phyloP scores from a whole-genome alignment of 2,888 invertebrate species.

The Altica lythri region DNA sequence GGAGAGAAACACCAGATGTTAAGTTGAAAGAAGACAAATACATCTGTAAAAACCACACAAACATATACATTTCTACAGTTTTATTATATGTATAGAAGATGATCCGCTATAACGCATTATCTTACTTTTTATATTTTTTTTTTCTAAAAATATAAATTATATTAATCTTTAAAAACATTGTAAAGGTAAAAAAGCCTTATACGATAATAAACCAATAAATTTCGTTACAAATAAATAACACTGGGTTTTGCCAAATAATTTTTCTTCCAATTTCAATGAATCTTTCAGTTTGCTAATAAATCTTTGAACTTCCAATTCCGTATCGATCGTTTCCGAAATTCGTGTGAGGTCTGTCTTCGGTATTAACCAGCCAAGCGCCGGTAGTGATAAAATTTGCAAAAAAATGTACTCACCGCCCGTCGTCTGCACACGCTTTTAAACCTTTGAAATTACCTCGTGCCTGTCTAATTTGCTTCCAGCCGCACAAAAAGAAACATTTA shows the following conservation, averaged over 20 bases:
- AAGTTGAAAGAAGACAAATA: too few species aligned
- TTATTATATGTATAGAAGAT: too few species aligned
- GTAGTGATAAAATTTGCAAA: conserved; percentile 26
- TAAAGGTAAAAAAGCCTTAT: too few species aligned
- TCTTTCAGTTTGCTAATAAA: conserved; percentile 4
- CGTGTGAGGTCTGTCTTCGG: conserved; percentile 14
- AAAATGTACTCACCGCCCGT: conserved; percentile 21
- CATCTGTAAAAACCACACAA: too few species aligned
- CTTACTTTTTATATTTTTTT: too few species aligned
- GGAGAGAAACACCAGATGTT: too few species aligned
- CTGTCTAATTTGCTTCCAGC: conserved; percentile 36
- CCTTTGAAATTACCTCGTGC: conserved; percentile 37
- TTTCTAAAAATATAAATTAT: too few species aligned
- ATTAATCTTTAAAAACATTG: too few species aligned
- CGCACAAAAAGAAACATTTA: conserved; percentile 38
- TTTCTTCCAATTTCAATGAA: conserved; percentile 2
- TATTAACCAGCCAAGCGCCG: not conserved
- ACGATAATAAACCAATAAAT: too few species aligned
- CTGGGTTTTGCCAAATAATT: conserved; percentile 36
- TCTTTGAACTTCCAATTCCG: conserved; percentile 8
- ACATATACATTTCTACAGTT: too few species aligned
- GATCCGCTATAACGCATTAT: too few species aligned
- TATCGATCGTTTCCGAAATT: conserved; percentile 5
- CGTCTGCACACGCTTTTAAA: conserved; percentile 22
- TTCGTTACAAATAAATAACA: too few species aligned